Percentiles rank a stretch among this genome's conserved stretches.
Conservation (phyloP, 2,797 vertebrate species). For the Helarctos malayanus region DNA sequence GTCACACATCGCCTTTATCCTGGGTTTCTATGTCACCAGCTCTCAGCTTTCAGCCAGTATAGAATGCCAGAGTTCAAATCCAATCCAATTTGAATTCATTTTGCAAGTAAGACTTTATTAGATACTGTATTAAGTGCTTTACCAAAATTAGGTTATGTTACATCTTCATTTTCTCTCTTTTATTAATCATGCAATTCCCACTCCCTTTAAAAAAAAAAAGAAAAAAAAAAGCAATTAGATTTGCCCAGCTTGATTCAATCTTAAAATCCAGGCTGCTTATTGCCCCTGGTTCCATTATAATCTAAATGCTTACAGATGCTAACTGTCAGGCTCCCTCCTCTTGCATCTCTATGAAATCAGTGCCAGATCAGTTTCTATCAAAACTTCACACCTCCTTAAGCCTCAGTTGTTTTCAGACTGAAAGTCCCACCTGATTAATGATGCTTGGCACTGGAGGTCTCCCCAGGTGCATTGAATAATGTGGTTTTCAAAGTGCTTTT, state of each 20-base stretch:
- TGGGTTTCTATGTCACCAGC: slow-evolving; percentile 43
- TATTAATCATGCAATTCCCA: slow-evolving; percentile 81
- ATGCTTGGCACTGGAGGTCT: slow-evolving; percentile 46
- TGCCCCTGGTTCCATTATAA: slow-evolving; percentile 68
- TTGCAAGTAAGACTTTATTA: slow-evolving; percentile 81
- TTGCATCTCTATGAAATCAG: slow-evolving; percentile 60
- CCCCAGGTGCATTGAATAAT: neutral
- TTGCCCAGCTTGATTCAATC: slow-evolving; percentile 83
- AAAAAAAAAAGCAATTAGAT: slow-evolving; percentile 72
- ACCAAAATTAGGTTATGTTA: slow-evolving; percentile 81
- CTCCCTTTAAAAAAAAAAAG: neutral
- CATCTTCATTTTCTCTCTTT: slow-evolving; percentile 78
- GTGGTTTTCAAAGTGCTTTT: slow-evolving; percentile 60
- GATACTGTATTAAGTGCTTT: slow-evolving; percentile 78
- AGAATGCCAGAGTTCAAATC: slow-evolving; percentile 66
- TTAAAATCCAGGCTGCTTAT: slow-evolving; percentile 75
- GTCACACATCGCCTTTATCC: neutral
- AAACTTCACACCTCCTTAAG: slow-evolving; percentile 43
- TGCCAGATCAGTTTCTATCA: slow-evolving; percentile 17
- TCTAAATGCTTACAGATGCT: slow-evolving; percentile 69
- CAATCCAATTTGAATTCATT: slow-evolving; percentile 80
- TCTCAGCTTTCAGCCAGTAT: neutral
- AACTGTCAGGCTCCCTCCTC: neutral
- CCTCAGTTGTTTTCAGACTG: slow-evolving; percentile 23
- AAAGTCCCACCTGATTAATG: slow-evolving; percentile 55